Evolutionary conservation across 2,797 vertebrate species (phyloP).

Genomic region (Rhinichthys osculus): DNA sequence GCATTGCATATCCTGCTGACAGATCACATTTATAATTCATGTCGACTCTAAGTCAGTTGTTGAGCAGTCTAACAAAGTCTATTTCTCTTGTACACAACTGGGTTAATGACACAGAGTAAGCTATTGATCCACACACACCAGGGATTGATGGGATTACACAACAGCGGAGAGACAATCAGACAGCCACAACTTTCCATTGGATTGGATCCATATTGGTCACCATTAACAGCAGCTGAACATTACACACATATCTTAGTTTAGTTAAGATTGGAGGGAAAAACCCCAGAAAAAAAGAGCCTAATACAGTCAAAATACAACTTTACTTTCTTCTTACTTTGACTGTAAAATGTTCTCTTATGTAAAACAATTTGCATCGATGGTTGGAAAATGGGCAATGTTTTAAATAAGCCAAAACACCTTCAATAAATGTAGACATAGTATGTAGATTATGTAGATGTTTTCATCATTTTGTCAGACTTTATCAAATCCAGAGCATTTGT

Average conservation of each 20-base stretch:
- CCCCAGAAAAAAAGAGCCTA: background rate
- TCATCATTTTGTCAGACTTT: background rate
- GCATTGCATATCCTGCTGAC: background rate
- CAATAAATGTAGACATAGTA: background rate
- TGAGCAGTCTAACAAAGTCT: background rate
- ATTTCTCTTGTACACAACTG: constrained; percentile 2
- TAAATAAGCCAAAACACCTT: constrained; percentile 5
- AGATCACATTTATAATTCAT: constrained; percentile 1
- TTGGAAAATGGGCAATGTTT: background rate
- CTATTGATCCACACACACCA: constrained; percentile 18
- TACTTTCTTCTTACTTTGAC: constrained; percentile 4
- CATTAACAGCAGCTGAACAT: background rate
- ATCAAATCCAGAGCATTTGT: background rate
- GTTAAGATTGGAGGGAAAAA: background rate
- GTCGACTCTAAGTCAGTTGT: background rate
- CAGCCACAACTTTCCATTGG: constrained; percentile 26
- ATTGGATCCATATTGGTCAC: background rate
- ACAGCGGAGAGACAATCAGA: background rate
- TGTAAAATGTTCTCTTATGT: constrained; percentile 16
- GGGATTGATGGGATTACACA: constrained; percentile 27
- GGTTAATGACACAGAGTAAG: constrained; percentile 6
- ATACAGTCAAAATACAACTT: background rate
- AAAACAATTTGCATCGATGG: constrained; percentile 8
- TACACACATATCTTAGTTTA: background rate
- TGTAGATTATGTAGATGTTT: background rate